Evolutionary conservation across 92 coral and sea anemone species (phyloP), one percentile per base, ranked within the genome.

Genomic region (Epizoanthus illoricatus): DNA sequence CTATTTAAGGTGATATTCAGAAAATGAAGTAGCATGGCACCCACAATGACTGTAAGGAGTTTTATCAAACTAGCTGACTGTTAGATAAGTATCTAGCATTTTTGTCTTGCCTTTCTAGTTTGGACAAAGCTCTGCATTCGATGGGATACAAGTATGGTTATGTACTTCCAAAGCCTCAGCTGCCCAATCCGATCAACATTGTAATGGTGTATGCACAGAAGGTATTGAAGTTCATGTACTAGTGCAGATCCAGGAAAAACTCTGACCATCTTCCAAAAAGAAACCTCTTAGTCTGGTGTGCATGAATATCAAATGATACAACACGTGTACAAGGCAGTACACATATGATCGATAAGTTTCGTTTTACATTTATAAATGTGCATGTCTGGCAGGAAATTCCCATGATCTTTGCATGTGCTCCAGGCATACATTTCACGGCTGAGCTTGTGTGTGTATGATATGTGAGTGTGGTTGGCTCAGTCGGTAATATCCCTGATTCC

Each of bases 61-160:
- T 2, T 2, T 75, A 28, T 75, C 19, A 19, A 15, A 58, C 19
- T 60, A 8, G 9, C 17, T 39, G 13, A 5, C 54, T 9, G 23
- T 16, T 36, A 71, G 21, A 64, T 13, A 2, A 65, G 12, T 45
- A 4, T 52, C 49, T 12, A 4, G 45, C 57, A 56, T n/a, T 10
- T 73, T 24, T 70, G 21, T 18, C 45, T 69, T 81, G 10, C 5
- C 69, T 49, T 60, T 91, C 20, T 72, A 97, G 99, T 76, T 47
- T 97, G 65, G 99, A 97, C 87, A 97, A 97, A 80, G 99, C 99
- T 41, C 72, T 93, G 36, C 74, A 97, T 75, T 97, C 99, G 57
- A 81, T 90, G 67, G 99, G 99, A 33, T 97, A 97, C 80, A 88
- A 93, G 79, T 93, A 81, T 74, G 99, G 99, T 52, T 97, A 97